Conservation (phyloP, 2,113 vertebrate species). For the Indri indri region DNA sequence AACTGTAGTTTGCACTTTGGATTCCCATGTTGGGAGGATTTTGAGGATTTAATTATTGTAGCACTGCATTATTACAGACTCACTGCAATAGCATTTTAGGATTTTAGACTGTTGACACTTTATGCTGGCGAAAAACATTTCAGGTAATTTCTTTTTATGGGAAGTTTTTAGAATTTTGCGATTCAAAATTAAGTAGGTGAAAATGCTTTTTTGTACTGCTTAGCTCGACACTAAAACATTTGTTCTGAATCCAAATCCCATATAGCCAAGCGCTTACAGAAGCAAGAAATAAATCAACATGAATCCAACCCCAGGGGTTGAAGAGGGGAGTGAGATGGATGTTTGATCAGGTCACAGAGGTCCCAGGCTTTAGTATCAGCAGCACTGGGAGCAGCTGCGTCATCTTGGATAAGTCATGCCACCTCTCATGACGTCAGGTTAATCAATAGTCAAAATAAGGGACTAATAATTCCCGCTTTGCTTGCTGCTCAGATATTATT, state of each 20-base stretch:
- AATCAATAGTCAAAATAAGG: neutral
- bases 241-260: conserved; percentile 60
- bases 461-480: neutral
- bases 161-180: conserved; percentile 50
- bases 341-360: neutral
- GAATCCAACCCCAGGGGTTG: neutral
- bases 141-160: conserved; percentile 44
- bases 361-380: neutral
- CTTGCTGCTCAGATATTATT: neutral
- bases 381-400: neutral
- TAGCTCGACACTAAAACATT: conserved; percentile 35
- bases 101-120: neutral
- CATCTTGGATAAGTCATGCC: neutral
- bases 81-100: neutral
- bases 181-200: conserved; percentile 63
- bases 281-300: conserved; percentile 55
- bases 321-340: neutral
- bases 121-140: neutral
- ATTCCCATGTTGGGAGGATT: neutral
- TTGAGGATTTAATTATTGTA: neutral
- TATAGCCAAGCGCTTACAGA: conserved; percentile 63
- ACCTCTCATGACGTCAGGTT: neutral
- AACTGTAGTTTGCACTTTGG: neutral
- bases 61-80: neutral
- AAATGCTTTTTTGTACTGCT: conserved; percentile 50